Evolutionary conservation across 2,888 invertebrate species (phyloP), one percentile per base, ranked within the genome.

Genomic region (Acanthacorydalis orientalis): DNA sequence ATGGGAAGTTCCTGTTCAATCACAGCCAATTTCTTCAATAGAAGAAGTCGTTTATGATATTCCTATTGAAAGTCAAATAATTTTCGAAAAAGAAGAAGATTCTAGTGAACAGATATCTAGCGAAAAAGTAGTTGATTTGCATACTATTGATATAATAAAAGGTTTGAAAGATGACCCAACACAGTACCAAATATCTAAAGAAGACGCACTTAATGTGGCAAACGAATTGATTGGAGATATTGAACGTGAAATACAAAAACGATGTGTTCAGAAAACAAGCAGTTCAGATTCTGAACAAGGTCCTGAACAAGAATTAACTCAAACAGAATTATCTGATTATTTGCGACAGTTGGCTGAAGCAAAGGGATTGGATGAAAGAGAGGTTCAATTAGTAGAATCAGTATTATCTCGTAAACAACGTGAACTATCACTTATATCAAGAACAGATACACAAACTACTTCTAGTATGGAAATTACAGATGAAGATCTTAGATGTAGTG

Each of bases 401-500:
- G 68, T 70, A n/a, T 56, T 69, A 38, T 68, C 65, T 7, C 58
- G 68, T 50, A 65, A 68, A 52, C 67, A 68, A 54, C 56, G 66
- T 49, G 64, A 68, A 51, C 54, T 68, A 50, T 57, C 64, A 31
- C 66, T 61, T 54, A 56, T 70, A 34, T 57, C 64, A 7, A 57
- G 70, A 47, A 65, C 63, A 35, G 68, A 69, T 51, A 70, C 70
- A 31, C 67, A 68, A 59, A 66, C 70, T 7, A 66, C 70, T 7
- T 70, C 73, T 1, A 73, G 73, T 52, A 67, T 73, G 60, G 73
- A 74, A 62, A 71, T 68, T 47, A 74, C 73, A 11, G 74, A 74
- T 54, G 82, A 82, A 69, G 82, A 82, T 59, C 72, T 82, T 53
- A 73, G 74, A 56, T 80, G 78, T 59, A 81, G 80, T 59, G 80